phyloP scores from a whole-genome alignment of 2,888 invertebrate genomes.

The Pteria penguin region DNA sequence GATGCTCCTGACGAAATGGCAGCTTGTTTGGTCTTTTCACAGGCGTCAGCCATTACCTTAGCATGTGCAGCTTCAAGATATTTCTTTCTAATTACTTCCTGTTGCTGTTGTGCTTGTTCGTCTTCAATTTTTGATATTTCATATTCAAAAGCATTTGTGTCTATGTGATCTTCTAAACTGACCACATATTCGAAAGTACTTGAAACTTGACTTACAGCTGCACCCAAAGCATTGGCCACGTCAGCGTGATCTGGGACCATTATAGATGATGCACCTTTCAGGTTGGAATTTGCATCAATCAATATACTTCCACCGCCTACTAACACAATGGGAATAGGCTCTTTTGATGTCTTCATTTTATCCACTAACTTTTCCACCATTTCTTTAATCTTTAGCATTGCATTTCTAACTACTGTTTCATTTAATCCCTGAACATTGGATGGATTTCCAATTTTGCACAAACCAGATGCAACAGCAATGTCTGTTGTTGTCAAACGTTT shows the following conservation, averaged over 20 bases:
- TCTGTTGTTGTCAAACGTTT: slow-evolving; percentile 72
- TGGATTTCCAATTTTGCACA: slow-evolving; percentile 56
- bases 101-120: neutral
- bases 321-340: slow-evolving; percentile 67
- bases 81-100: slow-evolving; percentile 49
- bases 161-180: slow-evolving; percentile 53
- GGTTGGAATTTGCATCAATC: slow-evolving; percentile 50
- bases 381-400: slow-evolving; percentile 57
- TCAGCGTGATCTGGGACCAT: slow-evolving; percentile 61
- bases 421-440: slow-evolving; percentile 54
- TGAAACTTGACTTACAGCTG: slow-evolving; percentile 75
- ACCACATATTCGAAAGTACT: slow-evolving; percentile 65
- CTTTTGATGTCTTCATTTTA: slow-evolving; percentile 63
- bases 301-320: slow-evolving; percentile 76
- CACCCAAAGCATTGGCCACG: slow-evolving; percentile 78
- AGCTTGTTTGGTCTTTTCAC: slow-evolving; percentile 33
- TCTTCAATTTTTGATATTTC: slow-evolving; percentile 1
- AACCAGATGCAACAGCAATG: slow-evolving; percentile 71
- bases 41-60: slow-evolving; percentile 43
- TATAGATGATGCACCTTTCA: slow-evolving; percentile 57
- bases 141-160: slow-evolving; percentile 42
- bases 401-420: slow-evolving; percentile 46
- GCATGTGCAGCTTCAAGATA: slow-evolving; percentile 55
- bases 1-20: slow-evolving; percentile 51
- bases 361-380: slow-evolving; percentile 70